Conservation (phyloP, 2,888 invertebrate species). For the Amiota mariae region DNA sequence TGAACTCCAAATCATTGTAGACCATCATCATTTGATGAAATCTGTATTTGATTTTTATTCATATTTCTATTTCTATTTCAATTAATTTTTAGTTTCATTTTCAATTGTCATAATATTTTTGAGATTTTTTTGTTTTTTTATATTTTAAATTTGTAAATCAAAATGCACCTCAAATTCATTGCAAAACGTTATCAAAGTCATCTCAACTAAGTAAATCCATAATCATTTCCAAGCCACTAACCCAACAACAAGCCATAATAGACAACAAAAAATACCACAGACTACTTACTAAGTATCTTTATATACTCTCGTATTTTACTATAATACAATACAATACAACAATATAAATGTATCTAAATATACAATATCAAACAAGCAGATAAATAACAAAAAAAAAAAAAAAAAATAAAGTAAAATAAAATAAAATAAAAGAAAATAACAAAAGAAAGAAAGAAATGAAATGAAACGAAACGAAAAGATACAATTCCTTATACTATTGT, state of each 20-base stretch:
- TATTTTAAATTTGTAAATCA: background rate
- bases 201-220: background rate
- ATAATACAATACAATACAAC: background rate
- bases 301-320: background rate
- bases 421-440: background rate
- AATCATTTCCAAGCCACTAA: slow-evolving; percentile 14
- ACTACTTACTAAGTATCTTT: slow-evolving; percentile 1
- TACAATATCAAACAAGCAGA: background rate
- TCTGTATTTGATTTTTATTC: background rate
- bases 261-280: background rate
- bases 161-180: background rate
- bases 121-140: background rate
- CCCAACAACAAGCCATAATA: slow-evolving; percentile 15
- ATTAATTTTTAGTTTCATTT: slow-evolving; percentile 1
- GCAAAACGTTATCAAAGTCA: background rate
- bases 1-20: background rate
- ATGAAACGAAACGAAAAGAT: too few species aligned
- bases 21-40: background rate
- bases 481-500: slow-evolving; percentile 12
- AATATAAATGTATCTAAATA: background rate
- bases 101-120: background rate
- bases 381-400: slow-evolving; percentile 12
- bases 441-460: too few species aligned
- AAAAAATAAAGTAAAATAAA: slow-evolving; percentile 5
- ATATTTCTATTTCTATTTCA: background rate